A percentile compares a stretch with the other conserved stretches of the same genome.
phyloP scores from a whole-genome alignment of 2,888 invertebrate species.

The Morpho deidamia region DNA sequence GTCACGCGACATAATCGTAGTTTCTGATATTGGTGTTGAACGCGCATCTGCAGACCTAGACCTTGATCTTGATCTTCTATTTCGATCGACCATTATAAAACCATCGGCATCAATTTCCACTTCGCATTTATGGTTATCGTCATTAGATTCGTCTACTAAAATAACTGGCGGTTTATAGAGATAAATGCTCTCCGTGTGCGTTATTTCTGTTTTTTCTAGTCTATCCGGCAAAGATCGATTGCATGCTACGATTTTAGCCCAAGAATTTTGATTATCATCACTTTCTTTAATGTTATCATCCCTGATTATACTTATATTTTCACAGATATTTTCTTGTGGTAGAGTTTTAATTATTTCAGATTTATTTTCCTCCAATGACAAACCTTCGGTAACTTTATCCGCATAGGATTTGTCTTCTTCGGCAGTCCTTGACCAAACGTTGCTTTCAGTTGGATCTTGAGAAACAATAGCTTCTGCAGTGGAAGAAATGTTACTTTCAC shows the following conservation, averaged over 20 bases:
- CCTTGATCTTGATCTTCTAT: conserved; percentile 73
- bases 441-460: conserved; percentile 28
- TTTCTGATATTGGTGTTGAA: conserved; percentile 43
- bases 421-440: conserved; percentile 71
- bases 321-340: conserved; percentile 12
- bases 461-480: background rate
- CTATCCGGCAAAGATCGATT: conserved; percentile 54
- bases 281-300: conserved; percentile 15
- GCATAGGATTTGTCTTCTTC: conserved; percentile 84
- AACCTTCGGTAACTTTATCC: conserved; percentile 79
- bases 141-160: conserved; percentile 53
- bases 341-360: conserved; percentile 10
- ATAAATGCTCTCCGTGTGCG: conserved; percentile 22
- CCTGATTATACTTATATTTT: conserved; percentile 16
- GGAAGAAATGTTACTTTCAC: conserved; percentile 9
- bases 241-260: conserved; percentile 65
- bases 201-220: conserved; percentile 33
- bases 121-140: conserved; percentile 40
- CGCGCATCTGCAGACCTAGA: conserved; percentile 75
- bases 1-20: conserved; percentile 39
- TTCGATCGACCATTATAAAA: conserved; percentile 68
- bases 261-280: conserved; percentile 40
- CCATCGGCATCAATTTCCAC: conserved; percentile 59
- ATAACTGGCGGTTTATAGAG: conserved; percentile 49
- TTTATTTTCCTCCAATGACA: conserved; percentile 33